Conservation (phyloP, 1,140 invertebrate genomes). For the Lordiphosa mommai region DNA sequence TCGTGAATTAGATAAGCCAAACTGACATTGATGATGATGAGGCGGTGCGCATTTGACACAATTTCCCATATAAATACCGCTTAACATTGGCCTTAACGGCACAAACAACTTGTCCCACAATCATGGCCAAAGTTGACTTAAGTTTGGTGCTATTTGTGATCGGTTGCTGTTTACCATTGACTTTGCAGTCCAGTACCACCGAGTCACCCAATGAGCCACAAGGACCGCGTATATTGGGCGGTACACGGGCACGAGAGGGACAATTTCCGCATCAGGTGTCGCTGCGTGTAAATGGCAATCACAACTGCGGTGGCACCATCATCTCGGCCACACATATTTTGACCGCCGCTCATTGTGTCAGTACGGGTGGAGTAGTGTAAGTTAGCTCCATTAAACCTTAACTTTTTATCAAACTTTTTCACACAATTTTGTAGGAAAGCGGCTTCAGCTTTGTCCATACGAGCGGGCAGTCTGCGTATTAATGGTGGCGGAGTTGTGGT, state of each 20-base stretch:
- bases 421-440: not conserved
- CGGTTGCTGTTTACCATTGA: not conserved
- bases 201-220: not conserved
- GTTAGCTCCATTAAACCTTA: not conserved
- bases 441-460: conserved; percentile 15
- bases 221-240: conserved; percentile 80
- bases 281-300: conserved; percentile 56
- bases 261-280: conserved; percentile 81
- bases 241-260: conserved; percentile 67
- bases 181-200: not conserved
- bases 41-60: no score
- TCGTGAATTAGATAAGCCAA: no score
- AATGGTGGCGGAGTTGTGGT: conserved; percentile 24
- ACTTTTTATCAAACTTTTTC: not conserved
- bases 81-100: no score
- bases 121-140: no score
- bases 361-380: conserved; percentile 20
- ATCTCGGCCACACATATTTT: conserved; percentile 80
- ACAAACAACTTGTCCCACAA: no score
- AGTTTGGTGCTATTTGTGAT: no score
- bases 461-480: conserved; percentile 46
- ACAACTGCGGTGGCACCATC: conserved; percentile 82
- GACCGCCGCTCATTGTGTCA: conserved; percentile 82
- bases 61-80: no score
- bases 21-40: no score